Evolutionary conservation across 2,113 vertebrate species (phyloP), one percentile per base, ranked within the genome.

Genomic region (Galemys pyrenaicus): DNA sequence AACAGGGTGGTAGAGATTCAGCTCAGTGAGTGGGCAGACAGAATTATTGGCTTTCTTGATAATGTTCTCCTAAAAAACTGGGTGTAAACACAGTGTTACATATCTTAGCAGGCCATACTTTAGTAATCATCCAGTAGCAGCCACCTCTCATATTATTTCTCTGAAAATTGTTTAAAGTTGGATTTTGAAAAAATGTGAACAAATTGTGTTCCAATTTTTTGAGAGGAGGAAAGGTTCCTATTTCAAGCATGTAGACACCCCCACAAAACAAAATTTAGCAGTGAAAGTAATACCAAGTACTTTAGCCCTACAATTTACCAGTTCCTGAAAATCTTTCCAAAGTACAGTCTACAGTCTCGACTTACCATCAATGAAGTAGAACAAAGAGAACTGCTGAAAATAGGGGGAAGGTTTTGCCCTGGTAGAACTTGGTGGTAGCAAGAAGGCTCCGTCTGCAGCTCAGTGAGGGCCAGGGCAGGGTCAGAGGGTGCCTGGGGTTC

Each of bases 1-100:
- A 94, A 67, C 71, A 87, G 15, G 17, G 64, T 96, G 78, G 22
- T 56, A 30, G 10, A 92, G 67, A 86, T 35, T 87, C 35, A 68
- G 41, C 88, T 77, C 73, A 94, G 92, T 8, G 17, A 10, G 32
- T 60, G 67, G 68, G 91, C 37, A 58, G 51, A 71, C 62, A 68
- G 9, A 91, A 93, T 87, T 87, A 84, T 44, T 44, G n/a, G 44
- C 46, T 83, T 93, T 44, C 37, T 68, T 86, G 68, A 78, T 68
- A n/a, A 1, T 62, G 28, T 37, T 67, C 51, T 82, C 11, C 51
- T 87, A 80, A 74, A 77, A 86, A 9, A 39, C 56, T 79, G 41
- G 44, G 24, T 65, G 58, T 75, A 11, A 67, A 22, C 37, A 12
- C 60, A 16, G 20, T 67, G 26, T 60, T 56, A 86, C 26, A 20